Percentiles rank a stretch among this genome's conserved stretches.
Evolutionary conservation across 2,113 vertebrate species (phyloP).

Genomic region (Lophius piscatorius): DNA sequence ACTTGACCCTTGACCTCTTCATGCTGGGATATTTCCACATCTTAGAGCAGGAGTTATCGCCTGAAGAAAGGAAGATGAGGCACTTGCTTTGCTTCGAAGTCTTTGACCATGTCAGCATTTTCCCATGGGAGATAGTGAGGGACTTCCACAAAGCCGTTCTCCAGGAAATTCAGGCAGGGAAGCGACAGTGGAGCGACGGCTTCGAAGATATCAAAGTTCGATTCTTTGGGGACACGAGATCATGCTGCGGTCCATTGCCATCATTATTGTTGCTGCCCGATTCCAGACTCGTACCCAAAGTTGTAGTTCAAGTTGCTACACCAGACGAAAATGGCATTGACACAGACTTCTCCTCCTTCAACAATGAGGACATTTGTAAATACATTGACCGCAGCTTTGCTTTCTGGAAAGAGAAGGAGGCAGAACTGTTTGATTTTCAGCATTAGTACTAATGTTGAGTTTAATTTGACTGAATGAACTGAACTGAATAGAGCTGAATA

Average conservation of each 20-base stretch:
- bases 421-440: constrained; percentile 88
- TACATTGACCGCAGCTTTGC: constrained; percentile 94
- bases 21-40: constrained; percentile 97
- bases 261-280: constrained; percentile 25
- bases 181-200: constrained; percentile 85
- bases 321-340: constrained; percentile 38
- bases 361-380: constrained; percentile 87
- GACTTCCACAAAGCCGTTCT: constrained; percentile 90
- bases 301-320: constrained; percentile 34
- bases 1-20: constrained; percentile 90
- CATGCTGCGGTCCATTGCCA: constrained; percentile 8
- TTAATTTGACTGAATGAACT: constrained; percentile 1
- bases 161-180: constrained; percentile 86
- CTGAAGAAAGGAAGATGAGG: constrained; percentile 88
- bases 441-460: constrained; percentile 38
- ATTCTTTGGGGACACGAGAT: constrained; percentile 81
- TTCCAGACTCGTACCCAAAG: constrained; percentile 42
- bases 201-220: constrained; percentile 90
- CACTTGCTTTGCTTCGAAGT: constrained; percentile 96
- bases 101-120: constrained; percentile 88
- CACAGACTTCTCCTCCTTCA: constrained; percentile 69
- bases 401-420: constrained; percentile 98
- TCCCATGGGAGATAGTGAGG: constrained; percentile 85
- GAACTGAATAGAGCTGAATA: constrained; percentile 5
- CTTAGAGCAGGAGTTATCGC: constrained; percentile 87